A percentile compares a stretch with the other conserved stretches of the same genome.
Evolutionary conservation across 2,797 vertebrate genomes (phyloP).

Genomic region (Karalla daura): DNA sequence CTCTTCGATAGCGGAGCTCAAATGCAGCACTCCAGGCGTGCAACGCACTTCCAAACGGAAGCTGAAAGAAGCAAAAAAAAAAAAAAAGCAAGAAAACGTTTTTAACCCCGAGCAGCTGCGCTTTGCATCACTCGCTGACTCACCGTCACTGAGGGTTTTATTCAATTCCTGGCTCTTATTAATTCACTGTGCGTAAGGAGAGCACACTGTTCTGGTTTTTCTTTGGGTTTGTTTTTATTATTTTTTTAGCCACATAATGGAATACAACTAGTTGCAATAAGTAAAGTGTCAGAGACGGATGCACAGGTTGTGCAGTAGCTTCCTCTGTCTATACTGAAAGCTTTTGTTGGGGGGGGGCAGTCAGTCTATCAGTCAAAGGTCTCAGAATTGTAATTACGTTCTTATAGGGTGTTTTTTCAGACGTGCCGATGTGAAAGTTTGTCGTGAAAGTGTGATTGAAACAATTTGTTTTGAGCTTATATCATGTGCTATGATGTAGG

Average conservation of each 20-base stretch:
- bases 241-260: neutral
- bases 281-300: neutral
- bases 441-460: no score
- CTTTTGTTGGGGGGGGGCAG: no score
- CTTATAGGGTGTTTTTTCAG: no score
- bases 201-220: no score
- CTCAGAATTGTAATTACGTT: no score
- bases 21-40: neutral
- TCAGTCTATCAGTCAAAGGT: no score
- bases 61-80: conserved; percentile 9
- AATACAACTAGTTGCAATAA: conserved; percentile 6
- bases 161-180: conserved; percentile 10
- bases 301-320: no score
- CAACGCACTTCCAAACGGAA: neutral
- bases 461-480: no score
- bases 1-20: neutral
- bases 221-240: conserved; percentile 2
- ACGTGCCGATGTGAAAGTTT: no score
- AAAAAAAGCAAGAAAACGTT: no score
- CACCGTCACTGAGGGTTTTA: conserved; percentile 7
- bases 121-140: conserved; percentile 15
- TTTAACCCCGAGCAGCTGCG: conserved; percentile 2
- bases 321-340: no score
- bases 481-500: no score
- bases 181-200: conserved; percentile 1